Evolutionary conservation across 2,888 invertebrate species (phyloP).

Genomic region (Chymomyza fuscimana): DNA sequence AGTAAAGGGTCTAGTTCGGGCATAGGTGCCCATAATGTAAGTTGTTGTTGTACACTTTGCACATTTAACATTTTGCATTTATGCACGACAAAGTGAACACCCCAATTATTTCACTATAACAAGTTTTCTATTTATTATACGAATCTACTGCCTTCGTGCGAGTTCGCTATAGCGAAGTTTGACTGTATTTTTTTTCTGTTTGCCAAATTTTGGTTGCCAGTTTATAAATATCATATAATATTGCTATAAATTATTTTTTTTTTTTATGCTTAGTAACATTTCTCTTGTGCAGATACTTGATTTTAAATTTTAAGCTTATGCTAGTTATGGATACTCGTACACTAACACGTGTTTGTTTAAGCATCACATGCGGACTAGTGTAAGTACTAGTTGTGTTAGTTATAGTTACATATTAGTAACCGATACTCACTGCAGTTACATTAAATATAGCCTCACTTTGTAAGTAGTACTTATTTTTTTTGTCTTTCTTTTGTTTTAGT

Average conservation of each 20-base stretch:
- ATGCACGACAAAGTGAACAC: no score
- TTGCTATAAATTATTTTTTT: slow-evolving; percentile 56
- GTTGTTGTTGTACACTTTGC: no score
- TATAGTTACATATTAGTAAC: not conserved
- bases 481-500: not conserved
- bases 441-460: slow-evolving; percentile 1
- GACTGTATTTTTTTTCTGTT: not conserved
- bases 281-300: slow-evolving; percentile 1
- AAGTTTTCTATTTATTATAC: no score
- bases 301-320: not conserved
- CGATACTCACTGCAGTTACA: not conserved
- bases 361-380: slow-evolving; percentile 59
- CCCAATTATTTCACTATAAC: no score
- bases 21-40: no score
- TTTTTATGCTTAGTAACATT: slow-evolving; percentile 13
- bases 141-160: not conserved
- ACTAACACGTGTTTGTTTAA: not conserved
- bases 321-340: not conserved
- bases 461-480: slow-evolving; percentile 1
- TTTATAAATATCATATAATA: slow-evolving; percentile 62
- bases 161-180: not conserved
- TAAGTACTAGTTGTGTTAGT: slow-evolving; percentile 36
- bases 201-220: slow-evolving; percentile 23
- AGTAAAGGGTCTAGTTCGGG: no score
- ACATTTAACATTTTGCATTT: no score